These are phyloP conservation scores for Entomobrya multifasciata DNA, from an alignment of 2,888 invertebrate genomes.

Conservation along the genomic window DNA sequence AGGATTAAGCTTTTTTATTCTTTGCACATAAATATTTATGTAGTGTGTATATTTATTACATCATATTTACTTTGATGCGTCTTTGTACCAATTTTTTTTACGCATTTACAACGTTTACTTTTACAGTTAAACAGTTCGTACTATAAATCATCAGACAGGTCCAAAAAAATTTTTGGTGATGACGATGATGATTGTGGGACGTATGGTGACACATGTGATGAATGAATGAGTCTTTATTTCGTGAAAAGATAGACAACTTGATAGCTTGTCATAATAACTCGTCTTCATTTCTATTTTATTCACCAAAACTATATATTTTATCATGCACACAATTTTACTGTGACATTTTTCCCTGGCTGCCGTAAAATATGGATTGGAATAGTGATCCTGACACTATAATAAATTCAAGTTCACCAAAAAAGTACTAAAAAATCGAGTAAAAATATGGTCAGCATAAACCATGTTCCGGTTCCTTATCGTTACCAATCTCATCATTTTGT, in stretches of 20 bases:
- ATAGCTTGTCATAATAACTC: constrained; percentile 50
- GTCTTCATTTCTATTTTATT: not conserved
- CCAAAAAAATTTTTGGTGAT: not conserved
- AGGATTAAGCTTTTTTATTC: not conserved
- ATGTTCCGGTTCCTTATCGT: too few relatives aligned
- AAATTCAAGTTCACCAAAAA: not conserved
- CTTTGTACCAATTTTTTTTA: too few relatives aligned
- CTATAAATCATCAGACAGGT: not conserved
- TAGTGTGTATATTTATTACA: too few relatives aligned
- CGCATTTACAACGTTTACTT: not conserved
- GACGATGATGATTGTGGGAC: not conserved
- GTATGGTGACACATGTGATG: not conserved
- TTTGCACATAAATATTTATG: not conserved
- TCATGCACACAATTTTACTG: not conserved
- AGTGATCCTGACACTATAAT: not conserved
- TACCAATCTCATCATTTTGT: too few relatives aligned
- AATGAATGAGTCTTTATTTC: constrained; percentile 32
- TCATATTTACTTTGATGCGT: too few relatives aligned
- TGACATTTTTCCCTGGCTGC: too few relatives aligned
- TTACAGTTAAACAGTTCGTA: too few relatives aligned
- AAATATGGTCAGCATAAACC: not conserved
- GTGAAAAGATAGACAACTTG: constrained; percentile 59
- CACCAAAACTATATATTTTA: not conserved
- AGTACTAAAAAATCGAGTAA: not conserved
- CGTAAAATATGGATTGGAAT: not conserved